phyloP scores from a whole-genome alignment of 2,888 invertebrate species.

The Agrotis clavis region DNA sequence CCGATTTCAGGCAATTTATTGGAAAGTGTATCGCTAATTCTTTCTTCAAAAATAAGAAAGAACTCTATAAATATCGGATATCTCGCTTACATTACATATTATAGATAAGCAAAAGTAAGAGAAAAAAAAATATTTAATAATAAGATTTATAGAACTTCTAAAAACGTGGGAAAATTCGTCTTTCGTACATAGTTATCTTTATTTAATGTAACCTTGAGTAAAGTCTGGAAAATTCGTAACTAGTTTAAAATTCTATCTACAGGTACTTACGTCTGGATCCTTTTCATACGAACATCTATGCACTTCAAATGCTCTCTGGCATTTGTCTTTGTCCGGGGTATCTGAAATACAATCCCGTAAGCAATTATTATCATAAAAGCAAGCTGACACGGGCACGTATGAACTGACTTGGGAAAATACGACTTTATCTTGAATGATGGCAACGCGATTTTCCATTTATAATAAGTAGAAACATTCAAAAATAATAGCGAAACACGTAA shows the following conservation, averaged over 20 bases:
- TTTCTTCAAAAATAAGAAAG: too few relatives aligned
- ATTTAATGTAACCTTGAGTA: conserved; percentile 13
- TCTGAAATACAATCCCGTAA: conserved; percentile 70
- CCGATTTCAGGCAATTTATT: too few relatives aligned
- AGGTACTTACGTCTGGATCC: conserved; percentile 86
- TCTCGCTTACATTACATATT: not conserved
- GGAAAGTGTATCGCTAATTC: too few relatives aligned
- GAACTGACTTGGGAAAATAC: too few relatives aligned
- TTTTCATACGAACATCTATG: conserved; percentile 86
- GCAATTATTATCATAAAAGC: not conserved
- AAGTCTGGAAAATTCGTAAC: not conserved
- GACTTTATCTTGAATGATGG: too few relatives aligned
- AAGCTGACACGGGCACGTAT: too few relatives aligned
- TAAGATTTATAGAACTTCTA: not conserved
- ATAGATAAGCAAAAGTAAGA: not conserved
- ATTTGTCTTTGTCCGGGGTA: conserved; percentile 83
- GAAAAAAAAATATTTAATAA: not conserved
- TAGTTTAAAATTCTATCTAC: not conserved
- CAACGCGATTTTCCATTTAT: too few relatives aligned
- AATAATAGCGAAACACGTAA: not conserved
- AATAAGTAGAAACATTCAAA: not conserved
- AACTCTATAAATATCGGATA: too few relatives aligned
- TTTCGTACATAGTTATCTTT: not conserved
- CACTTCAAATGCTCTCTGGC: conserved; percentile 86
- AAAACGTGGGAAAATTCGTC: not conserved